Conservation (phyloP, 2,797 vertebrate species). For the Muraenolepis orangiensis region DNA sequence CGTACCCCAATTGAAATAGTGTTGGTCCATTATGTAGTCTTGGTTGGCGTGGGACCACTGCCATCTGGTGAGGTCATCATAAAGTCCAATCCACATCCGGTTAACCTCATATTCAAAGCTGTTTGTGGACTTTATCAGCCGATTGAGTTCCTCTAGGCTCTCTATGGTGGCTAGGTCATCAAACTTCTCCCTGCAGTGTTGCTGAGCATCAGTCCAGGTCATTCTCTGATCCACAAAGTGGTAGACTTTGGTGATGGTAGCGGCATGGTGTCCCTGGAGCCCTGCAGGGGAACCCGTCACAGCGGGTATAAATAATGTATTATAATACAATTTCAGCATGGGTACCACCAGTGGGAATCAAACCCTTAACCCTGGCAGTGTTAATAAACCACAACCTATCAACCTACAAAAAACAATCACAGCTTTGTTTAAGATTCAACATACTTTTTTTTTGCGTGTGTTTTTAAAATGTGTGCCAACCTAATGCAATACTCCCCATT, state of each 20-base stretch:
- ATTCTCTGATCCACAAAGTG: neutral
- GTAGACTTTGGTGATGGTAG: neutral
- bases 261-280: neutral
- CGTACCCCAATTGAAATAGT: neutral
- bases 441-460: no score
- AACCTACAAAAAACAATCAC: no score
- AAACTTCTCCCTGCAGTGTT: neutral
- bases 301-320: no score
- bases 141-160: neutral
- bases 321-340: no score
- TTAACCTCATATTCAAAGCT: neutral
- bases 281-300: neutral
- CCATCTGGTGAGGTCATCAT: conserved; percentile 1
- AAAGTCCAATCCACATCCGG: neutral
- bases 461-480: no score
- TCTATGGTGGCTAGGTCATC: neutral
- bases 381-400: no score
- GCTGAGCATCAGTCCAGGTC: neutral
- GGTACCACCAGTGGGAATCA: no score
- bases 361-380: no score
- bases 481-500: no score
- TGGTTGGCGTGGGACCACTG: neutral
- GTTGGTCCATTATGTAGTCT: neutral
- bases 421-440: no score
- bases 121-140: neutral